These are phyloP conservation scores for Piprites chloris DNA, from an alignment of 2,113 vertebrate species.

Conservation along the genomic window DNA sequence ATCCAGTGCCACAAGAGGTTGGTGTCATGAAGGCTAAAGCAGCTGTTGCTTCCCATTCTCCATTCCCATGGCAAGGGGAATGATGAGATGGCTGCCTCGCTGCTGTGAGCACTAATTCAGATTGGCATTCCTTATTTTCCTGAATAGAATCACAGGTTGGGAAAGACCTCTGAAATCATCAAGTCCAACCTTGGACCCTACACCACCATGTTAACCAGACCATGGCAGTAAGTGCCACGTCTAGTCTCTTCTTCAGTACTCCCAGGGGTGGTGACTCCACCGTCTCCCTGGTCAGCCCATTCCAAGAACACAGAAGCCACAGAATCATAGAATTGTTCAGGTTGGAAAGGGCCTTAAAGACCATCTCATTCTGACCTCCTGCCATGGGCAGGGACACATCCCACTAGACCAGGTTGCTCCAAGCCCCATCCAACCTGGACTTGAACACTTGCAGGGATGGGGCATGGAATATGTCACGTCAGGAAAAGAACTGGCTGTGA, in stretches of 20 bases:
- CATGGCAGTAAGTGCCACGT: not conserved
- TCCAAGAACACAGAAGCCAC: not conserved
- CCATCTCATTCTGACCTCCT: too few relatives aligned
- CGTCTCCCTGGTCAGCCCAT: not conserved
- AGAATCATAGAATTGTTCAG: not conserved
- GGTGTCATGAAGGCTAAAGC: not conserved
- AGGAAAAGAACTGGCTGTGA: not conserved
- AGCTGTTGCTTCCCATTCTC: not conserved
- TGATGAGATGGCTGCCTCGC: not conserved
- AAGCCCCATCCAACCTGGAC: fast-evolving
- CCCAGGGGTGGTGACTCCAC: not conserved
- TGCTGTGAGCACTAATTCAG: not conserved
- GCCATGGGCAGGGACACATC: not conserved
- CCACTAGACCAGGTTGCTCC: not conserved
- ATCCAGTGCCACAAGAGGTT: not conserved
- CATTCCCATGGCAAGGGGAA: not conserved
- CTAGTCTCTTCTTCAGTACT: not conserved
- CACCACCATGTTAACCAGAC: not conserved
- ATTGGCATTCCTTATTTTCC: not conserved
- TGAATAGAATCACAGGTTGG: not conserved
- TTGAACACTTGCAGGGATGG: not conserved
- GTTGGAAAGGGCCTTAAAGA: not conserved
- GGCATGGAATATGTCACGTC: not conserved
- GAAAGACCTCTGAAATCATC: not conserved
- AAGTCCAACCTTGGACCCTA: not conserved